phyloP scores from a whole-genome alignment of 2,113 vertebrate species.

The Siphamia tubifer region DNA sequence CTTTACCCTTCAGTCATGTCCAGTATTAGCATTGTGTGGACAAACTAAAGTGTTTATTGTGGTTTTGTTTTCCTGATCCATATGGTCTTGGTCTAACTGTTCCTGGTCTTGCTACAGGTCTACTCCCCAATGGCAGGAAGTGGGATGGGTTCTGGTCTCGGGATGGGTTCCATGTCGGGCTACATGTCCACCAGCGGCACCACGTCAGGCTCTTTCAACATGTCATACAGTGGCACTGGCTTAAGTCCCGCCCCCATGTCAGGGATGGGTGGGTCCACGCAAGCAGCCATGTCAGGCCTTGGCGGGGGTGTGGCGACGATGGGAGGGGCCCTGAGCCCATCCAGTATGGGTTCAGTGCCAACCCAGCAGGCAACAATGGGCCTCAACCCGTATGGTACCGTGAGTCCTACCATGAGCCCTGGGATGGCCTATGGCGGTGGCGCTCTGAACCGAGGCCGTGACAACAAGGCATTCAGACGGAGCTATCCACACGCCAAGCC shows the following conservation, averaged over 20 bases:
- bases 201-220: constrained; percentile 92
- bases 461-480: constrained; percentile 91
- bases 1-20: too few species aligned
- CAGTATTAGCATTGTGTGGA: too few species aligned
- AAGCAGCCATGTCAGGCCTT: constrained; percentile 84
- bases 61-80: too few species aligned
- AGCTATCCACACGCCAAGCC: constrained; percentile 98
- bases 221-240: constrained; percentile 92
- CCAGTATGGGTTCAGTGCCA: constrained; percentile 85
- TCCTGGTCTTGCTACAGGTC: constrained; percentile 79
- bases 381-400: constrained; percentile 86
- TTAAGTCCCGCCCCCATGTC: constrained; percentile 85
- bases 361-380: constrained; percentile 89
- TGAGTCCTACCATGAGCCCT: constrained; percentile 93
- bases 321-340: constrained; percentile 89
- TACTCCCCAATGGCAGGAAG: constrained; percentile 91
- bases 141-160: constrained; percentile 89
- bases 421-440: constrained; percentile 86
- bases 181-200: constrained; percentile 84
- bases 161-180: constrained; percentile 92
- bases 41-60: too few species aligned
- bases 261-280: constrained; percentile 81
- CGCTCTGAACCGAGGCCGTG: constrained; percentile 85
- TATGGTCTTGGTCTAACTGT: not conserved
- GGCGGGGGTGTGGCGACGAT: constrained; percentile 83